These are phyloP conservation scores for Zele albiditarsus DNA, from an alignment of 2,888 invertebrate species.

Conservation along the genomic window DNA sequence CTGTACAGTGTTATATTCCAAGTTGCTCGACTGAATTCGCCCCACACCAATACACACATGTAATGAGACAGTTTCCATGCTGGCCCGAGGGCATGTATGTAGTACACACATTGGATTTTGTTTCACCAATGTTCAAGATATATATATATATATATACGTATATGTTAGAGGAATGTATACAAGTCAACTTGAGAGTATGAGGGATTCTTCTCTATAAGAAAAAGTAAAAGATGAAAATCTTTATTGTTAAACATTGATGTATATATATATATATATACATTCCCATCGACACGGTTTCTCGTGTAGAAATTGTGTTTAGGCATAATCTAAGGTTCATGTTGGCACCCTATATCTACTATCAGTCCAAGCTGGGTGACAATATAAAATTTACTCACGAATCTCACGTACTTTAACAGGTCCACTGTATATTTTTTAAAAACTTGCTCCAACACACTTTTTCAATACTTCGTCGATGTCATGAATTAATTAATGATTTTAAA, in stretches of 20 bases:
- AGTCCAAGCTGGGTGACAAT: too few relatives aligned
- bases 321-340: too few relatives aligned
- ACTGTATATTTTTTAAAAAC: too few relatives aligned
- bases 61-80: slow-evolving; percentile 73
- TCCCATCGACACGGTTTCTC: too few relatives aligned
- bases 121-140: not conserved
- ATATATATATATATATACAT: not conserved
- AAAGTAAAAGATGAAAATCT: not conserved
- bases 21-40: not conserved
- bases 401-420: too few relatives aligned
- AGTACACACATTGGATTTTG: slow-evolving; percentile 7
- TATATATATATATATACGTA: not conserved
- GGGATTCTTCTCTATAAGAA: not conserved
- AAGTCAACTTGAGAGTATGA: not conserved
- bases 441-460: too few relatives aligned
- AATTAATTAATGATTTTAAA: too few relatives aligned
- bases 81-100: slow-evolving; percentile 65
- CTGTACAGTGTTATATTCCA: not conserved
- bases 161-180: not conserved
- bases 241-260: not conserved
- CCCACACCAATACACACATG: slow-evolving; percentile 38
- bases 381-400: too few relatives aligned
- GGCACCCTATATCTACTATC: too few relatives aligned
- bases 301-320: too few relatives aligned
- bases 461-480: too few relatives aligned